Base-by-base conservation (phyloP, 2,888 invertebrate species). In the Latrodectus hesperus region DNA sequence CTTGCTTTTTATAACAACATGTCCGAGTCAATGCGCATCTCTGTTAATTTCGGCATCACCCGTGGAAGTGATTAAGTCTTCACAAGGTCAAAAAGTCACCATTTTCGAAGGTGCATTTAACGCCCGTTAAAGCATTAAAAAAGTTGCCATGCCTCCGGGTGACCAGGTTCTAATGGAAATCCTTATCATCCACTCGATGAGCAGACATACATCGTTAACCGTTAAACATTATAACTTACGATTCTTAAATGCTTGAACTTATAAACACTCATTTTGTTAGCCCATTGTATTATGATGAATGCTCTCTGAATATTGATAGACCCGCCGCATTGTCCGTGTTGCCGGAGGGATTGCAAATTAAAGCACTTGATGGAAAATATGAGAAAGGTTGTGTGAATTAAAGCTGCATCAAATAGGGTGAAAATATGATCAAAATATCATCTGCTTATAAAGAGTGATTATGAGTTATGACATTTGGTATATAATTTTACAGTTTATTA, bases 251-350 rank as follows among this genome's bases (percentile, higher is more conserved):
- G 60, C 60, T 16, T 11, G n/a, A 12, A 12, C 38, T 26, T 49
- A 38, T 9, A 26, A 49, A 70, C 49, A 26, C 22, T 26, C 70
- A 70, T 49, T 67, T 70, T 70, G 70, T 70, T 70, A 38, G 70
- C 70, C 49, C 38, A 49, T 70, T 70, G 38, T 70, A 26, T 26
- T 16, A 49, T 49, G 70, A 49, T 70, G 70, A 26, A 70, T 70
- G 60, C n/a, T n/a, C 10, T n/a, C 6, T 60, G 60, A 60, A 60
- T 60, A 60, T 60, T 60, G 60, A 60, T 60, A 8, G n/a, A 60
- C n/a, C n/a, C 10, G n/a, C 12, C n/a, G 60, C 60, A 60, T 60
- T 60, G 60, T 60, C 12, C 12, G 10, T 60, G 6, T 60, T 60
- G 12, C n/a, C n/a, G 10, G n/a, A 16, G 60, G 60, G n/a, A n/a